Evolutionary conservation across 2,888 invertebrate genomes (phyloP), one percentile per base, ranked within the genome.

Genomic region (Hyposoter dolosus): DNA sequence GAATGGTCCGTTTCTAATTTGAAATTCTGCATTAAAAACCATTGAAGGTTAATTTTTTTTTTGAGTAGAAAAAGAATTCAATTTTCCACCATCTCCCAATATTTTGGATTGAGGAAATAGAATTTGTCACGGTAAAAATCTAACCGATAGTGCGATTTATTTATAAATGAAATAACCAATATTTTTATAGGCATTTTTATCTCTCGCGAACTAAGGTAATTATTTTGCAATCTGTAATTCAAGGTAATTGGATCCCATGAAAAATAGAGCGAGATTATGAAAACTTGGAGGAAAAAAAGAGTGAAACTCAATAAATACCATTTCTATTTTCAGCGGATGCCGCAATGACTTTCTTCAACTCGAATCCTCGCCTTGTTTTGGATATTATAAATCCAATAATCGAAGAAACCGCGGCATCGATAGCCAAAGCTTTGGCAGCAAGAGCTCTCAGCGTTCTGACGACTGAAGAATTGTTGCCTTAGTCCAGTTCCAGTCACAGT

Each of bases 311-410:
- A 10, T 71, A 0, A 40, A 45, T 32, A 28, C 50, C 66, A 50
- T 83, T 87, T 83, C 82, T 6, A 17, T 90, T 90, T 86, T 93
- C 91, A 97, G 97, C 96, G 71, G 94, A 96, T 79, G 95, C 97
- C 47, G 96, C 97, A n/a, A 95, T 95, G 0, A 95, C 95, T 6
- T 97, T 97, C 95, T 96, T 96, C 95, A 96, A 97, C 90, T 95
- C 96, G 84, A 96, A 96, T 90, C 96, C 96, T 0, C 94, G 95
- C 75, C 94, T 96, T 10, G 95, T 97, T 4, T 93, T 97, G 93
- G 96, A 97, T 88, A 96, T 97, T 71, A 94, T 97, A 56, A 96
- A 95, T 91, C 97, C 97, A 0, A 95, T 97, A 56, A 95, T 96
- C 68, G 96, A 97, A 77, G 97, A 97, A 88, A 96, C 96, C 0